Base-by-base conservation (phyloP, 2,888 invertebrate genomes). In the Globia sparganii region DNA sequence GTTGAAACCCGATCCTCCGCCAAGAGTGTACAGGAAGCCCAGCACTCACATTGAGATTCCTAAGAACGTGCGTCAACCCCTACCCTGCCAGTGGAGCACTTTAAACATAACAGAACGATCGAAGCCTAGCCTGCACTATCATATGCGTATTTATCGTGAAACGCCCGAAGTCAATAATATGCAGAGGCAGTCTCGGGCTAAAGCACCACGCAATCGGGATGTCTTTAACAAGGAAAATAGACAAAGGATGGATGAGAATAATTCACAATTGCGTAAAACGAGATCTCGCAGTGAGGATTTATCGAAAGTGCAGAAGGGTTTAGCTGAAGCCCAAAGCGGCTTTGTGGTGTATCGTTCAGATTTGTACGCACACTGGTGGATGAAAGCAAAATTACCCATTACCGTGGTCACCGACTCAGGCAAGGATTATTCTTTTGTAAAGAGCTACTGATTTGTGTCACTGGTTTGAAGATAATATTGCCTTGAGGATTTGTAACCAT, bases 341-440 rank as follows among this genome's bases (percentile, higher is more conserved):
- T 96, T 96, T 88, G 94, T 97, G 94, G 97, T 98, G 91, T 99
- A 98, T 95, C 98, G 98, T 80, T 98, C 98, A 68, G 98, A 98
- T 91, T 97, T 99, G 94, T 99, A 99, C 94, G 98, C 98, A 84
- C 99, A 99, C 96, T 99, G 99, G 99, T 99, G 98, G 98, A 98
- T 98, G 97, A 99, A 99, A 97, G 98, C 98, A 92, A 98, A 98
- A 92, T 97, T 98, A 92, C 98, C 98, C 85, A 97, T 97, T 87
- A 97, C 96, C 90, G 97, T 97, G 94, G 96, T 97, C 96, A 96
- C 94, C 95, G 96, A 96, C 96, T 96, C 97, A 93, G 97, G 97
- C 94, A 97, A 97, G 94, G 96, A 97, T 93, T 94, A 97, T 92
- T 97, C 94, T 94, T 96, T 96, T 96, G 96, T 96, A 96, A 96